Percentiles rank a stretch among this genome's conserved stretches.
Conservation (phyloP, 1,140 invertebrate genomes). For the Megalopta genalis region DNA sequence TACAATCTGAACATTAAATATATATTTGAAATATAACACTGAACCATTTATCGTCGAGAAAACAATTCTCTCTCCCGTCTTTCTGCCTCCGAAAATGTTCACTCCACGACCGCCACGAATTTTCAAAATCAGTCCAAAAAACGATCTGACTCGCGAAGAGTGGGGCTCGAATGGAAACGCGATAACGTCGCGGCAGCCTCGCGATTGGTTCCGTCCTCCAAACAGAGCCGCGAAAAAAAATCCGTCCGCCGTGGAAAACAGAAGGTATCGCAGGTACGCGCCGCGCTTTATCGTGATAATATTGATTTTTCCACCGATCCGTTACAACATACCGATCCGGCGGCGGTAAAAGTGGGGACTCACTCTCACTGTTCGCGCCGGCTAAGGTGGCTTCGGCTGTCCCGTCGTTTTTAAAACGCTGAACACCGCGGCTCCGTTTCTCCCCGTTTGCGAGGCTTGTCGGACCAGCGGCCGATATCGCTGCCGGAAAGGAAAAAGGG, state of each 20-base stretch:
- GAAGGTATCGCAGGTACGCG: neutral
- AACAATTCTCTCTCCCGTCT: too few species aligned
- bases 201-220: too few species aligned
- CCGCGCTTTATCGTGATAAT: neutral
- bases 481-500: neutral
- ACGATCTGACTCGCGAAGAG: too few species aligned
- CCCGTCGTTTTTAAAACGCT: conserved; percentile 7
- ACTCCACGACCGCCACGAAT: too few species aligned
- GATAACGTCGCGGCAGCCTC: too few species aligned
- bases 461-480: neutral
- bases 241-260: neutral
- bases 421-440: conserved; percentile 28
- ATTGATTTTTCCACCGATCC: conserved; percentile 9
- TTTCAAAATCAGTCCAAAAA: too few species aligned
- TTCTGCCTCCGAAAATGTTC: too few species aligned
- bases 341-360: conserved; percentile 70
- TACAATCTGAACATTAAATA: too few species aligned
- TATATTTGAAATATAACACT: too few species aligned
- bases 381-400: conserved; percentile 5
- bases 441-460: neutral
- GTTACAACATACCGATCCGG: conserved; percentile 39
- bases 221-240: neutral
- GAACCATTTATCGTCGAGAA: too few species aligned
- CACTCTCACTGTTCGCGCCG: conserved; percentile 64
- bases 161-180: too few species aligned